Conservation (phyloP, 2,113 vertebrate species). For the Epinephelus cyanopodus region DNA sequence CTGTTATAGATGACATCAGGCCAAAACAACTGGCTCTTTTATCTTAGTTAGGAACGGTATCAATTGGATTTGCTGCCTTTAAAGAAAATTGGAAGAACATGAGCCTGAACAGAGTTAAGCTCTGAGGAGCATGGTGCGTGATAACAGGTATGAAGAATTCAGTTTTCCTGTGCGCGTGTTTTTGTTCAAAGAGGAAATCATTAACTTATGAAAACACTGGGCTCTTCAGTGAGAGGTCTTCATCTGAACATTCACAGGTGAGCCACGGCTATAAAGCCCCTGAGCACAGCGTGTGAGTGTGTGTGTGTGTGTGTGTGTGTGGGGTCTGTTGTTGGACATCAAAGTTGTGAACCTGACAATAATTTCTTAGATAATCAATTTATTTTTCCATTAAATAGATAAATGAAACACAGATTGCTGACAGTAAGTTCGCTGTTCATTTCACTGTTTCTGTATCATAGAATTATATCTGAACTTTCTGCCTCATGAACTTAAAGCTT, state of each 20-base stretch:
- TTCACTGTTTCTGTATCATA: not conserved
- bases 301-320: too few species aligned
- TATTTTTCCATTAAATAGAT: too few species aligned
- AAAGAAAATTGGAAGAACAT: conserved; percentile 76
- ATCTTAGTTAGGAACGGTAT: conserved; percentile 71
- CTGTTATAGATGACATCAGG: conserved; percentile 78
- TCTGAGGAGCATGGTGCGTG: conserved; percentile 31
- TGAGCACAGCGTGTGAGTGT: not conserved
- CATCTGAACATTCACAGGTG: conserved; percentile 50
- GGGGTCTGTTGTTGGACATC: not conserved
- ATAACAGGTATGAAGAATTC: conserved; percentile 77
- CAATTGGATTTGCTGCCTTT: conserved; percentile 73
- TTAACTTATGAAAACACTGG: conserved; percentile 66
- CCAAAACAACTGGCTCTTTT: conserved; percentile 65
- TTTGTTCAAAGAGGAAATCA: conserved; percentile 70
- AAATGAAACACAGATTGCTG: too few species aligned
- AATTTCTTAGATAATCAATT: too few species aligned
- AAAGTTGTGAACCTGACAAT: not conserved
- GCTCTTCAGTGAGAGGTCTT: conserved; percentile 18
- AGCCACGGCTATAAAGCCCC: not conserved
- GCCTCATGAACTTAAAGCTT: not conserved
- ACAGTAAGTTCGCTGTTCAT: not conserved
- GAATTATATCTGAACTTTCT: not conserved
- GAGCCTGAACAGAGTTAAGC: conserved; percentile 52
- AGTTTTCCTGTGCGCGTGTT: conserved; percentile 62